phyloP scores from a whole-genome alignment of 2,797 vertebrate species.

The Austrolebias charrua region DNA sequence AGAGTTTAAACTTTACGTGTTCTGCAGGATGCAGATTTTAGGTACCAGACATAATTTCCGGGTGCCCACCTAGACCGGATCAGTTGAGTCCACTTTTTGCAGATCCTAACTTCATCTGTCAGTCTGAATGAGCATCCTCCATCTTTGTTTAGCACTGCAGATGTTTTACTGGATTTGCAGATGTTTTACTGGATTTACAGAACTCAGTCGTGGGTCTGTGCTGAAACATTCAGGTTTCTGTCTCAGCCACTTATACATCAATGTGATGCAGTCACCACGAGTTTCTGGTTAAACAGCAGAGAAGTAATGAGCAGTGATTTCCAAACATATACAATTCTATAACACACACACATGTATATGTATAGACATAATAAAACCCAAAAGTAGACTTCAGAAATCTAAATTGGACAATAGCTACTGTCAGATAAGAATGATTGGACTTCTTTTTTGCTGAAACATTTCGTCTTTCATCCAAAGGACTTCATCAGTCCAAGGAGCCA shows the following conservation, averaged over 20 bases:
- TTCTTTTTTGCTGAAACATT: too few relatives aligned
- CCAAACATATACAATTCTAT: too few relatives aligned
- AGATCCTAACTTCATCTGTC: not conserved
- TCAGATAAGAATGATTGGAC: too few relatives aligned
- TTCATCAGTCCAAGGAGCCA: too few relatives aligned
- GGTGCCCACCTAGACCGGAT: not conserved
- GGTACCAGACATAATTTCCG: not conserved
- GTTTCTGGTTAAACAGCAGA: not conserved
- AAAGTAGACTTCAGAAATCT: too few relatives aligned
- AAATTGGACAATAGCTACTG: too few relatives aligned
- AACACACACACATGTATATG: too few relatives aligned
- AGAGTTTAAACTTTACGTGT: too few relatives aligned
- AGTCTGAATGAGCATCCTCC: not conserved
- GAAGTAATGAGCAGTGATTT: not conserved
- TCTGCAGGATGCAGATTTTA: not conserved
- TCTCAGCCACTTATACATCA: not conserved
- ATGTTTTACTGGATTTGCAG: constrained; percentile 5
- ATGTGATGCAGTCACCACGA: not conserved
- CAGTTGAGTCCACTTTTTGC: not conserved
- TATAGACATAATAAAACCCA: too few relatives aligned
- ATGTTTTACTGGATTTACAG: not conserved
- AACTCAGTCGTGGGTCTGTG: not conserved
- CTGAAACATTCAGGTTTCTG: not conserved
- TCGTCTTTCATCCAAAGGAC: too few relatives aligned
- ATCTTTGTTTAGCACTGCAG: not conserved